Evolutionary conservation across 2,113 vertebrate species (phyloP), one percentile per base, ranked within the genome.

Genomic region (Alaudala cheleensis): DNA sequence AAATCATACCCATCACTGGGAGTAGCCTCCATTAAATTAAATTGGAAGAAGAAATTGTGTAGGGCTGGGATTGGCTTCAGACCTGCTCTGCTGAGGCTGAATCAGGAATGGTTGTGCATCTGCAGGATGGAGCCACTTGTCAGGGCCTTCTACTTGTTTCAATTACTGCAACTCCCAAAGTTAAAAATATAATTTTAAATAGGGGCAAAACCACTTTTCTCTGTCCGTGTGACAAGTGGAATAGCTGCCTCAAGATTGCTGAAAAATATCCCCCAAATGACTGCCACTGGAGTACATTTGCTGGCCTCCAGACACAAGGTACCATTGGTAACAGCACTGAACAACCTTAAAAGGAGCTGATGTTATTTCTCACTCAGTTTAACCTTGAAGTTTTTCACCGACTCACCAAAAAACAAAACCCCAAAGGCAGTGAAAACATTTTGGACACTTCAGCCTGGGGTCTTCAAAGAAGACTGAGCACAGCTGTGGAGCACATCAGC

Each of bases 21-120:
- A 62, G 24, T 10, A 45, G 28, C 42, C 37, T 58, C 69, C 39
- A 76, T 14, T 5, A 49, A 19, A 54, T 37, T 15, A 49, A 83
- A 90, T 5, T 69, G 56, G 62, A 77, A 37, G 62, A 42, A 69
- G 39, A 34, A 69, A 70, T 64, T 50, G 21, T 2, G 3, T 6
- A 29, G 39, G 39, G 23, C 4, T 72, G 19, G 12, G 11, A 10
- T 37, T n/a, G 15, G 7, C 15, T 69, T 85, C 70, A 65, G 81
- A 29, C 13, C 21, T 28, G 5, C 10, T 8, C 9, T 47, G 74
- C 39, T 2, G 5, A 24, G 23, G 24, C 39, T 81, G 56, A 67
- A 69, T 29, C 51, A 34, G 3, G 4, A 21, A 9, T 1, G 12
- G 40, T 64, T 3, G 1, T 37, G 6, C 10, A 21, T 7, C n/a